Percentiles rank a stretch among this genome's conserved stretches.
Conservation (phyloP, 2,797 vertebrate species). For the Girardinus metallicus region DNA sequence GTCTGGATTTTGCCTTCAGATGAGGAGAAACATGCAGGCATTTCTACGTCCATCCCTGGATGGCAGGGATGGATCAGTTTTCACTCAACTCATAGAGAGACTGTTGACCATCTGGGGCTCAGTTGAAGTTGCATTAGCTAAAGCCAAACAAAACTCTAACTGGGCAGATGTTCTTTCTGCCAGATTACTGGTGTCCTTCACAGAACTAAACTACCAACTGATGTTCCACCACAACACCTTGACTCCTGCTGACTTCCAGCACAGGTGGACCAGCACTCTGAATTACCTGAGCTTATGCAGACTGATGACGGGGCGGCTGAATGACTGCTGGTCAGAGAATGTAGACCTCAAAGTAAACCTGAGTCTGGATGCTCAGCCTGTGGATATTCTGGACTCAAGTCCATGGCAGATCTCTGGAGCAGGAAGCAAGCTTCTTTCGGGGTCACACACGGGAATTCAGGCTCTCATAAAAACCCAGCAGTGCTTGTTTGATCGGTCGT, state of each 20-base stretch:
- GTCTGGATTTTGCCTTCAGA: constrained; percentile 65
- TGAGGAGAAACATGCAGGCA: constrained; percentile 36
- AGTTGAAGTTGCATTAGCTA: constrained; percentile 59
- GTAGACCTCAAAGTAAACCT: constrained; percentile 63
- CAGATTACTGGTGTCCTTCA: constrained; percentile 76
- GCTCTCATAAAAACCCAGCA: constrained; percentile 66
- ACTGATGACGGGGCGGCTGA: constrained; percentile 75
- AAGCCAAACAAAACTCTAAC: constrained; percentile 70
- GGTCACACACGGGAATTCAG: constrained; percentile 49
- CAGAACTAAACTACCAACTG: constrained; percentile 74
- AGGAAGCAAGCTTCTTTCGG: constrained; percentile 33
- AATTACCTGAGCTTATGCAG: constrained; percentile 72
- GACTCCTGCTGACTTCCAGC: constrained; percentile 52
- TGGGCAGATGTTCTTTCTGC: constrained; percentile 82
- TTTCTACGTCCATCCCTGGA: constrained; percentile 52
- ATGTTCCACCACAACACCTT: constrained; percentile 37
- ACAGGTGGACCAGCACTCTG: constrained; percentile 54
- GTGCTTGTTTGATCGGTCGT: constrained; percentile 78
- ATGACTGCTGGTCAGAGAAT: constrained; percentile 81
- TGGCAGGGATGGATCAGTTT: constrained; percentile 25
- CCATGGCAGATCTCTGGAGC: constrained; percentile 56
- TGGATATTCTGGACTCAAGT: constrained; percentile 35
- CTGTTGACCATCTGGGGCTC: constrained; percentile 76
- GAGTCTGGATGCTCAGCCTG: constrained; percentile 12
- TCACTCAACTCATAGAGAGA: constrained; percentile 69